A percentile compares a stretch with the other conserved stretches of the same genome.
These are phyloP conservation scores for Drosophila pruinosa DNA, from an alignment of 1,140 invertebrate species.

Conservation along the genomic window DNA sequence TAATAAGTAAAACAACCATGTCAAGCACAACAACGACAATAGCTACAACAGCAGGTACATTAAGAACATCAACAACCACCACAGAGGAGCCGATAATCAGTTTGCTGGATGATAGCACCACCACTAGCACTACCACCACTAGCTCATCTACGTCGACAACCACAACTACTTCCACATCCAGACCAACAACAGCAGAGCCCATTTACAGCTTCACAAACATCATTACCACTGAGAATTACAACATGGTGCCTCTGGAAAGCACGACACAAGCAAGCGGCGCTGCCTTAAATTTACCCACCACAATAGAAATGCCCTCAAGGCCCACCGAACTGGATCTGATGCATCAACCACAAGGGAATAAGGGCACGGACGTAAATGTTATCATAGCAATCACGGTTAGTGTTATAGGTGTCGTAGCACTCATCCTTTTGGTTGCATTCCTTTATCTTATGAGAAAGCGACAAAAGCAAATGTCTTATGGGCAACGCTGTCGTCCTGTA, in stretches of 20 bases:
- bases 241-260: conserved; percentile 26
- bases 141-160: neutral
- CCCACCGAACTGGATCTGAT: conserved; percentile 54
- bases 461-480: conserved; percentile 88
- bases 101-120: conserved; percentile 61
- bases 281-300: neutral
- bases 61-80: conserved; percentile 40
- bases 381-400: conserved; percentile 85
- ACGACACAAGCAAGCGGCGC: neutral
- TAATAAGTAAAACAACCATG: conserved; percentile 52
- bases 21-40: conserved; percentile 32
- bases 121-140: conserved; percentile 8
- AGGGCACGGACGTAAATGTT: conserved; percentile 81
- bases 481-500: conserved; percentile 93
- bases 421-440: conserved; percentile 87
- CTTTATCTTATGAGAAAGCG: conserved; percentile 89
- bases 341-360: conserved; percentile 48
- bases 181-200: conserved; percentile 28
- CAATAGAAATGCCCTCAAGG: conserved; percentile 20
- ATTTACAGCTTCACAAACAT: conserved; percentile 33
- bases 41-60: conserved; percentile 13
- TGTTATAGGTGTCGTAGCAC: conserved; percentile 84
- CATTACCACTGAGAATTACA: conserved; percentile 13
- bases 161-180: conserved; percentile 17
- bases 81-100: conserved; percentile 56